A percentile compares a stretch with the other conserved stretches of the same genome.
phyloP scores from a whole-genome alignment of 2,113 vertebrate genomes.

The Gopherus evgoodei region DNA sequence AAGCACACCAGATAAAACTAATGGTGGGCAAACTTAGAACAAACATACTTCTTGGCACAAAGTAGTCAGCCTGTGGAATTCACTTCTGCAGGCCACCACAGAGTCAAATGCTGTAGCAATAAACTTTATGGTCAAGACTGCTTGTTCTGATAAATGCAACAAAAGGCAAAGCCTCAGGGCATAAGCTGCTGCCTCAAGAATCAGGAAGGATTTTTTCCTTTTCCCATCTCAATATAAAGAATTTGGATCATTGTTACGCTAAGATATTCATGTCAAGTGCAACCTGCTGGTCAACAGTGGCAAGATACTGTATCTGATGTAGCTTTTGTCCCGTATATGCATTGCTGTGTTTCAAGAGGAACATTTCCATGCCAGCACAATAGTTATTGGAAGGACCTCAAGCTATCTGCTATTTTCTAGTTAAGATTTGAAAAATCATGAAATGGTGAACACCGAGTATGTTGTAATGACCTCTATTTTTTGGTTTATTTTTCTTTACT shows the following conservation, averaged over 20 bases:
- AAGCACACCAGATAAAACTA: background rate
- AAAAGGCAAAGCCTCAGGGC: background rate
- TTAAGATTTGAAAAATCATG: background rate
- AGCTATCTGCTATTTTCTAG: fast-evolving
- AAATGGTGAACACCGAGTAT: background rate
- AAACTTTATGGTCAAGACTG: background rate
- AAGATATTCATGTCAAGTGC: background rate
- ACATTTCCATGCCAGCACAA: fast-evolving
- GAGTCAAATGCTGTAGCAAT: background rate
- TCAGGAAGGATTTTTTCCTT: background rate
- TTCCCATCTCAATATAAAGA: background rate
- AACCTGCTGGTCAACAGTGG: fast-evolving
- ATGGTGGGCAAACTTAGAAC: background rate
- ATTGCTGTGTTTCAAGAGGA: background rate
- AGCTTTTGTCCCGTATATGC: fast-evolving
- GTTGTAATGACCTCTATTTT: background rate
- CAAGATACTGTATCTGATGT: background rate
- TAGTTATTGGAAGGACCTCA: background rate
- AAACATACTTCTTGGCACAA: background rate
- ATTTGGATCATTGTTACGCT: background rate
- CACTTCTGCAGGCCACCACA: background rate
- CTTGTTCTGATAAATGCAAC: background rate
- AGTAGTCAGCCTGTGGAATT: background rate
- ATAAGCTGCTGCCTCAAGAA: background rate
- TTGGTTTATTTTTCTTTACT: background rate